phyloP scores from a whole-genome alignment of 2,113 vertebrate genomes.

The Thryonomys swinderianus region DNA sequence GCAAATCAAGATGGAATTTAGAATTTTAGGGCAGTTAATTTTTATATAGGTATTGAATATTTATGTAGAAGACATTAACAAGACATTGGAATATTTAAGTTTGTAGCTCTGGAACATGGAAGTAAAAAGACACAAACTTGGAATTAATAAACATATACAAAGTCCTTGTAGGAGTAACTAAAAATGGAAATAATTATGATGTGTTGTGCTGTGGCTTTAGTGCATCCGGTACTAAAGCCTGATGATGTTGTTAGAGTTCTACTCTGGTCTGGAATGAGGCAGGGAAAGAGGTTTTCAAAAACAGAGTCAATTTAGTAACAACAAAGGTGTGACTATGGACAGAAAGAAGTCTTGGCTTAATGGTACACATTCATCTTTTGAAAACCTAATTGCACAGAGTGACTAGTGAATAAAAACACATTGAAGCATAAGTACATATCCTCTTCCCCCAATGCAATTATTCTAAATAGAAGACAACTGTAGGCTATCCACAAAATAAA shows the following conservation, averaged over 20 bases:
- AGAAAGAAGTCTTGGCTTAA: slow-evolving; percentile 12
- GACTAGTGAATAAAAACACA: slow-evolving; percentile 78
- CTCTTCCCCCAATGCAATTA: slow-evolving; percentile 79
- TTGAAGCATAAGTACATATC: slow-evolving; percentile 73
- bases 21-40: neutral
- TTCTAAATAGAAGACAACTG: slow-evolving; percentile 83
- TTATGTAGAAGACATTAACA: neutral
- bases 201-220: neutral
- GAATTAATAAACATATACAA: neutral
- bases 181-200: neutral
- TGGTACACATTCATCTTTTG: neutral
- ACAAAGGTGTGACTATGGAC: neutral
- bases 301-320: neutral
- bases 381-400: slow-evolving; percentile 63
- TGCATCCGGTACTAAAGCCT: neutral
- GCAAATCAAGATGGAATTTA: neutral
- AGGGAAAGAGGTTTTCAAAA: neutral
- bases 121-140: neutral
- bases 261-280: neutral
- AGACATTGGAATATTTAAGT: neutral
- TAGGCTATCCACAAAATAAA: slow-evolving; percentile 75
- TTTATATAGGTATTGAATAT: neutral
- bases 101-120: neutral
- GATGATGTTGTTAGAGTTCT: neutral
- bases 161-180: neutral